Conservation (phyloP, 23 tunicate genomes). For the Halocynthia roretzi region DNA sequence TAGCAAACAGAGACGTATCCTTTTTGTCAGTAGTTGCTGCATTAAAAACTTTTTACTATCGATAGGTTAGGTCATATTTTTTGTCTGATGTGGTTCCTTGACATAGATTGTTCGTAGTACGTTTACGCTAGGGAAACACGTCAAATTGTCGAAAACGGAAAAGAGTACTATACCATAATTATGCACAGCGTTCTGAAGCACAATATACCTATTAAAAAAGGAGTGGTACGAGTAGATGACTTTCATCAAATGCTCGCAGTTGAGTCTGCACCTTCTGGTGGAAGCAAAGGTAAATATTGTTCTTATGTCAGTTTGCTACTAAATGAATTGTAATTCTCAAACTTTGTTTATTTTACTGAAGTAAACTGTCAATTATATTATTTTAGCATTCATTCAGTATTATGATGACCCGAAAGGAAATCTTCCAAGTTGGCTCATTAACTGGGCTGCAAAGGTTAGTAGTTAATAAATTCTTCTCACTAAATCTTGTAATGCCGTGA, state of each 20-base stretch:
- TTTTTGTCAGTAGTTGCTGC: slow-evolving; percentile 5
- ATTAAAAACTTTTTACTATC: no score
- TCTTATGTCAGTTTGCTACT: no score
- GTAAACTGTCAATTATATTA: not conserved
- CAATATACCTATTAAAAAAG: slow-evolving; percentile 42
- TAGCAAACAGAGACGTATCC: slow-evolving; percentile 90
- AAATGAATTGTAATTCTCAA: no score
- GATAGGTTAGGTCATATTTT: no score
- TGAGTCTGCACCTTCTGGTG: slow-evolving; percentile 28
- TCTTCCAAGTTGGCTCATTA: slow-evolving; percentile 83
- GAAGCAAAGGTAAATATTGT: slow-evolving; percentile 44
- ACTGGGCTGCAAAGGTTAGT: slow-evolving; percentile 97
- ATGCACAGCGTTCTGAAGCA: slow-evolving; percentile 84
- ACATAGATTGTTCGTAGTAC: slow-evolving; percentile 31
- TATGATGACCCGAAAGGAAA: slow-evolving; percentile 87
- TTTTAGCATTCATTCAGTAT: slow-evolving; percentile 78
- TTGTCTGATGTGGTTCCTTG: not conserved
- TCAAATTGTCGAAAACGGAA: slow-evolving; percentile 21
- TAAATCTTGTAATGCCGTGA: not conserved
- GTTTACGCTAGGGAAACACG: slow-evolving; percentile 88
- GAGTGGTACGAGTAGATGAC: slow-evolving; percentile 75
- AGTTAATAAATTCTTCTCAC: not conserved
- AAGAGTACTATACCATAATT: slow-evolving; percentile 57
- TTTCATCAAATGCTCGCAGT: slow-evolving; percentile 86
- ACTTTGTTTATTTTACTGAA: not conserved